These are phyloP conservation scores for Tragelaphus imberbis DNA, from an alignment of 2,113 vertebrate genomes.

Conservation along the genomic window DNA sequence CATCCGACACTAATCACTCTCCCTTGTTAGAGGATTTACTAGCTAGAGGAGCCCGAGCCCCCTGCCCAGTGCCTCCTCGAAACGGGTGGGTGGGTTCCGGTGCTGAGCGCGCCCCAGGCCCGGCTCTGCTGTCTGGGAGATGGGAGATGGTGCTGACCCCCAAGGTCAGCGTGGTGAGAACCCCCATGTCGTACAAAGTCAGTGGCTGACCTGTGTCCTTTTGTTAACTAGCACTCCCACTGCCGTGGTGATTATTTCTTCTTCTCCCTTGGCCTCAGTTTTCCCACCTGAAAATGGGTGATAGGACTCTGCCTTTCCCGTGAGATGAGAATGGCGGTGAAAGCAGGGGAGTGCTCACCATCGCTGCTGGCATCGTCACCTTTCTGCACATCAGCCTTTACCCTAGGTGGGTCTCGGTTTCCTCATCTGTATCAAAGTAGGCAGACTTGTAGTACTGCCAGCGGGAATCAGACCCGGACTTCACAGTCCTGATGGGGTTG, in stretches of 20 bases:
- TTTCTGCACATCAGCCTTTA: not conserved
- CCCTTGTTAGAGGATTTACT: constrained; percentile 71
- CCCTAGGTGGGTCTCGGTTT: fast-evolving
- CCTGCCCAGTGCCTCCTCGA: not conserved
- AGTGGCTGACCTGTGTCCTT: too few relatives aligned
- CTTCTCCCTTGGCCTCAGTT: not conserved
- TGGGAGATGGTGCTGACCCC: not conserved
- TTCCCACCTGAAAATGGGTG: not conserved
- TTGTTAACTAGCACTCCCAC: fast-evolving
- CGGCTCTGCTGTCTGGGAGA: not conserved
- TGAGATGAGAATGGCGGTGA: not conserved
- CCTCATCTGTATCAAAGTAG: not conserved
- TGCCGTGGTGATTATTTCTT: not conserved
- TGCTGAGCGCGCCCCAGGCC: not conserved
- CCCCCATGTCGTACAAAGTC: not conserved
- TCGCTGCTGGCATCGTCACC: fast-evolving
- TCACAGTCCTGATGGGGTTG: fast-evolving
- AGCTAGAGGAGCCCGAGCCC: constrained; percentile 20
- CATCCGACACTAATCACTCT: constrained; percentile 73
- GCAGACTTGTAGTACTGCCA: fast-evolving
- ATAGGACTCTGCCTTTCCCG: not conserved
- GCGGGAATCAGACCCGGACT: not conserved
- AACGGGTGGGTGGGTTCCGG: not conserved
- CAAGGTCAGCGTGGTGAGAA: fast-evolving
- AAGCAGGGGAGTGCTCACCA: not conserved